Base-by-base conservation (phyloP, 2,797 vertebrate species). In the Poliocrania exsul region DNA sequence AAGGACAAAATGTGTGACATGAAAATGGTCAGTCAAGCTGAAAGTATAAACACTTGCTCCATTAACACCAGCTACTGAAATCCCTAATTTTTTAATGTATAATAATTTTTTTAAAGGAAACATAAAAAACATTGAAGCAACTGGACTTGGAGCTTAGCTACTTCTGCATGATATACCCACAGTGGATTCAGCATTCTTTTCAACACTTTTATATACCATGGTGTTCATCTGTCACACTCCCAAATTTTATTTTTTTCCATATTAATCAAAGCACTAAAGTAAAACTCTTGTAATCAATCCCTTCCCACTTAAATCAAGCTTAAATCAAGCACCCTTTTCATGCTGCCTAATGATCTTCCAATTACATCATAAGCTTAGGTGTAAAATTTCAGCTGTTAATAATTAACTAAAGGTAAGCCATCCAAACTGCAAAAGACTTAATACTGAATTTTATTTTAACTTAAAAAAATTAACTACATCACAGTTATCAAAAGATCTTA, bases 21-120 rank as follows among this genome's bases (percentile, higher is more conserved):
- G 6, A 64, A 81, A 21, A 46, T 35, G 11, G 70, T 31, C 16
- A 62, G 8, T 51, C 21, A 61, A 58, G 28, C 8, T 69, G 20
- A 73, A 77, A 80, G 24, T 29, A 88, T 47, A 92, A 84, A 47
- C 35, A 42, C 10, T 72, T 83, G 54, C 53, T 73, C n/a, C 4
- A 17, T 54, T 81, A 93, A 49, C 50, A 83, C 7, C 46, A 74
- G 50, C 17, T 31, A 58, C 3, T 46, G n/a, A 83, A 78, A 53
- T 14, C 3, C 16, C 7, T 1, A 5, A 14, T 4, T 9, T 28
- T 54, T 46, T 6, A 2, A 3, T 16, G 17, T 58, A 54, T 28
- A 28, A 16, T 40, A 3, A 6, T 26, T 46, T 37, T 46, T 53
- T 58, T 9, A 19, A 57, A 70, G 42, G 40, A 71, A 87, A 64